These are phyloP conservation scores for Poecilia latipinna DNA, from an alignment of 2,113 vertebrate species.

Conservation along the genomic window DNA sequence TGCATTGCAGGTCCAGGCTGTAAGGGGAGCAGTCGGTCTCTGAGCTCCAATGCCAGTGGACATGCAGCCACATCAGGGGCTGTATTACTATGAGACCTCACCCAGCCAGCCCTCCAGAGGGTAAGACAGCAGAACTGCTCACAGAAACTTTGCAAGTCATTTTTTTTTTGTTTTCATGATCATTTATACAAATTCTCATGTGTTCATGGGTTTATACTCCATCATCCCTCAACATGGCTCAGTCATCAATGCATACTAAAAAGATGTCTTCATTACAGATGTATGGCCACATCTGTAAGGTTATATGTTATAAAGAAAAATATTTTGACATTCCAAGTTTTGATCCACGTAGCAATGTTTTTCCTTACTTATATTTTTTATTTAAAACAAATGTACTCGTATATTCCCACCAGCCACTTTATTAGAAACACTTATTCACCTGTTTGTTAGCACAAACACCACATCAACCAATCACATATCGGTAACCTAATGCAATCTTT, in stretches of 20 bases:
- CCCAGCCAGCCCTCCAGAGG: constrained; percentile 79
- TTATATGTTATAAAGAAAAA: too few species aligned
- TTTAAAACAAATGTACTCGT: too few species aligned
- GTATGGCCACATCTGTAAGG: too few species aligned
- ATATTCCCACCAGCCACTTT: too few species aligned
- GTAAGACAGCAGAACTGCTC: constrained; percentile 56
- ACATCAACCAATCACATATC: too few species aligned
- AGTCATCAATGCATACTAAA: not conserved
- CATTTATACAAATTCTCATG: not conserved
- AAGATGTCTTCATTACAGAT: not conserved
- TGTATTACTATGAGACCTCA: constrained; percentile 82
- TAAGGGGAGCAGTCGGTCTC: constrained; percentile 68
- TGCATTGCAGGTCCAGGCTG: constrained; percentile 67
- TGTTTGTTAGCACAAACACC: too few species aligned
- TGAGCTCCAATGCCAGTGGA: constrained; percentile 83
- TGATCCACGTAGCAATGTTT: too few species aligned
- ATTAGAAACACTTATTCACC: too few species aligned
- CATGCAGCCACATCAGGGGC: constrained; percentile 85
- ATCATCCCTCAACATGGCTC: not conserved
- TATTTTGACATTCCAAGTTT: too few species aligned
- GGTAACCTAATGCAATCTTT: too few species aligned
- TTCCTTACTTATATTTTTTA: too few species aligned
- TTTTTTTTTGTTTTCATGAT: not conserved
- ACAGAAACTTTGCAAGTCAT: not conserved
- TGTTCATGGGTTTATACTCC: not conserved